Conservation (phyloP, 2,797 vertebrate species). For the Chelmon rostratus region DNA sequence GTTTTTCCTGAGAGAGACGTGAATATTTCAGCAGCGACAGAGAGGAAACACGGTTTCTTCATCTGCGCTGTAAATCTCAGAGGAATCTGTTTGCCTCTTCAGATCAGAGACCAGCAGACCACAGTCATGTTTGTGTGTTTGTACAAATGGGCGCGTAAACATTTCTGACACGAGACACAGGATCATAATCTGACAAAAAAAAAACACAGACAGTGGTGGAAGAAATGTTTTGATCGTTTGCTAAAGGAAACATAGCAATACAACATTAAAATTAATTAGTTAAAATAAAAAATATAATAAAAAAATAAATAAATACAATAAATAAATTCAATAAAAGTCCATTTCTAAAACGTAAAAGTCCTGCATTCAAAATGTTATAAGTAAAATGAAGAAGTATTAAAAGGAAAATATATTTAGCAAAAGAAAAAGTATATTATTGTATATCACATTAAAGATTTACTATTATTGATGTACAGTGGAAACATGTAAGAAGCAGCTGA, state of each 20-base stretch:
- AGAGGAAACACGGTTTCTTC: constrained; percentile 17
- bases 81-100: constrained; percentile 6
- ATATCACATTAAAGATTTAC: too few relatives aligned
- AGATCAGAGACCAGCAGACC: background rate
- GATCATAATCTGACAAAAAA: background rate
- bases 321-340: too few relatives aligned
- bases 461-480: background rate
- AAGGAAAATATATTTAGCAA: background rate
- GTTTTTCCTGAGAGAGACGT: constrained; percentile 26
- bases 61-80: constrained; percentile 12
- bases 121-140: constrained; percentile 21
- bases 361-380: background rate
- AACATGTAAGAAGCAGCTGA: background rate
- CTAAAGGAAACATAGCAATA: background rate
- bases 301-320: too few relatives aligned
- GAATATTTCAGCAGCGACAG: constrained; percentile 36
- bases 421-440: too few relatives aligned
- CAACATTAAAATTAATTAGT: background rate
- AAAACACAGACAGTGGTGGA: background rate
- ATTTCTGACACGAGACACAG: background rate
- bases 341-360: too few relatives aligned
- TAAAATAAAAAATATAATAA: background rate
- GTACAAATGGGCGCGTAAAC: background rate
- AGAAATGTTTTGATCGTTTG: background rate
- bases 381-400: background rate